Conservation (phyloP, 2,888 invertebrate genomes). For the Taenaris catops region DNA sequence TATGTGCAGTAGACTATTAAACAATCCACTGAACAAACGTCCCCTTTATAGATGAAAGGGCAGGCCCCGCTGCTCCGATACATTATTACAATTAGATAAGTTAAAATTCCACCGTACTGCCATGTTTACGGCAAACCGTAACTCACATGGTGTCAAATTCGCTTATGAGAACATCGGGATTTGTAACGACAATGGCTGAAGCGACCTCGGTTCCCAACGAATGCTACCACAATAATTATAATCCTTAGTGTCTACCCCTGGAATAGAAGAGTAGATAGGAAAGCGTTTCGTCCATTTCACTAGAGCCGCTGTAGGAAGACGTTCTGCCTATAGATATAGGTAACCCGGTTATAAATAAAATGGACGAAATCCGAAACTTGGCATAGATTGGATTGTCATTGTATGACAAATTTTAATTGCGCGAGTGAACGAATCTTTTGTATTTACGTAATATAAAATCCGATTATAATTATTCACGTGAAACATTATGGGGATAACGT, state of each 20-base stretch:
- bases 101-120: too few relatives aligned
- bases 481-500: too few relatives aligned
- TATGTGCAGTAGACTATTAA: too few relatives aligned
- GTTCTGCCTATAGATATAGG: slow-evolving; percentile 11
- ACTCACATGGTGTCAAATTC: too few relatives aligned
- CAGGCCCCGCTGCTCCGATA: too few relatives aligned
- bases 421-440: slow-evolving; percentile 19
- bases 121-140: too few relatives aligned
- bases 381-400: slow-evolving; percentile 13
- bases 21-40: too few relatives aligned
- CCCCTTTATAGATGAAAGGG: too few relatives aligned
- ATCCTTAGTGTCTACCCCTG: slow-evolving; percentile 27
- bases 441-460: too few relatives aligned
- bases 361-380: slow-evolving; percentile 20
- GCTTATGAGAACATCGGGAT: slow-evolving; percentile 9
- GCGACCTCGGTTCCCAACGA: slow-evolving; percentile 24
- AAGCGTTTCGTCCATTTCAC: slow-evolving; percentile 23
- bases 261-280: slow-evolving; percentile 16
- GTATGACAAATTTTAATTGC: slow-evolving; percentile 6
- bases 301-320: slow-evolving; percentile 21
- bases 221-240: slow-evolving; percentile 60
- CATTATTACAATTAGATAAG: too few relatives aligned
- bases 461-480: too few relatives aligned
- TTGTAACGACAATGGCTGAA: slow-evolving; percentile 8
- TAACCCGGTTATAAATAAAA: slow-evolving; percentile 14